Conservation (phyloP, 2,888 invertebrate species). For the Phytoseiulus persimilis region DNA sequence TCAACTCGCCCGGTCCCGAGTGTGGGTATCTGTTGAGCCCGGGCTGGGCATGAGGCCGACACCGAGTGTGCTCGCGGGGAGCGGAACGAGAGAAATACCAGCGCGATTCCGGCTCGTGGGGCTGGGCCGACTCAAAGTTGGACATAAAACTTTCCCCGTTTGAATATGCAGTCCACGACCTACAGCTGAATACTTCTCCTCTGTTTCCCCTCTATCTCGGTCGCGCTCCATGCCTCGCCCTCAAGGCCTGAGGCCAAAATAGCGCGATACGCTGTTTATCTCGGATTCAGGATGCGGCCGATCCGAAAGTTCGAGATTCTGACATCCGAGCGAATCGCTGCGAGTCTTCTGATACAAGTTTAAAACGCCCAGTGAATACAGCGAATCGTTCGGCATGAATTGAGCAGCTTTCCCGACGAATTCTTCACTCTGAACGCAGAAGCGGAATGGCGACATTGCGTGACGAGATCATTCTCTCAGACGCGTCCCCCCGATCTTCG, state of each 20-base stretch:
- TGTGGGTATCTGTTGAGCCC: no score
- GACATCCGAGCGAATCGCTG: background rate
- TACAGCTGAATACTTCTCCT: background rate
- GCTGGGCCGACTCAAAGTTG: background rate
- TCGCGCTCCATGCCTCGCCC: background rate
- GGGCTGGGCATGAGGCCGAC: no score
- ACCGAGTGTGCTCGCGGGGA: background rate
- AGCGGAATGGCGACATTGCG: no score
- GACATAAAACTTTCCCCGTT: background rate
- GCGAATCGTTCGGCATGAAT: no score
- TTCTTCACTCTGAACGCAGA: no score
- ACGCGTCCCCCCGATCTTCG: no score
- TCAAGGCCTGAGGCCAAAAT: background rate
- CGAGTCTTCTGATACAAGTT: background rate
- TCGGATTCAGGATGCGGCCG: background rate
- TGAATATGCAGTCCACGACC: constrained; percentile 5
- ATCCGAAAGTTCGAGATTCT: background rate
- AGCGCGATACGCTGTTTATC: background rate
- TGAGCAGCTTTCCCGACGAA: no score
- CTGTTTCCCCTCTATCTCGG: background rate
- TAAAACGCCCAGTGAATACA: no score
- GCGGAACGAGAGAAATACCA: background rate
- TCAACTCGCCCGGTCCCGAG: no score
- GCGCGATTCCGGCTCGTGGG: background rate
- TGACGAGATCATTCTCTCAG: no score